Evolutionary conservation across 2,888 invertebrate genomes (phyloP).

Genomic region (Rotaria magnacalcarata): DNA sequence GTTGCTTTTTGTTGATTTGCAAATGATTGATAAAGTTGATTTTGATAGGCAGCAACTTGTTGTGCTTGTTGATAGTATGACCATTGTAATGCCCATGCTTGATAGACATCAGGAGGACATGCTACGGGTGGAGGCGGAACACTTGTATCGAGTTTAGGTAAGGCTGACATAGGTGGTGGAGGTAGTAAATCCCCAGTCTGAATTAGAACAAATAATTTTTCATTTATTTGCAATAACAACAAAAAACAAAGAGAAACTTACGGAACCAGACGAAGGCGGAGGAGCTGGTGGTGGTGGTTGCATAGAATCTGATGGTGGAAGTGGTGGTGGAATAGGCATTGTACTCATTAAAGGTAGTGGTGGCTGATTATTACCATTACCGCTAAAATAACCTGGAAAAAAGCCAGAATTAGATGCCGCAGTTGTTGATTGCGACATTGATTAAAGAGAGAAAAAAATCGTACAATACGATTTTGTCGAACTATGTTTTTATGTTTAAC

Average conservation of each 20-base stretch:
- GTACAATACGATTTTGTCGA: background rate
- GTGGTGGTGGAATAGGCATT: background rate
- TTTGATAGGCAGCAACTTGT: background rate
- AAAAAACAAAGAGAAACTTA: background rate
- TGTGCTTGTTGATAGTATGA: background rate
- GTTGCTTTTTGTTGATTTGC: background rate
- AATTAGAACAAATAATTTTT: background rate
- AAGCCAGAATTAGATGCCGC: background rate
- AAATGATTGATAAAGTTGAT: conserved; percentile 1
- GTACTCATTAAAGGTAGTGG: background rate
- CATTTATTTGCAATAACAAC: background rate
- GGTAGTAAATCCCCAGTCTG: background rate
- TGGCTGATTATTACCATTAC: background rate
- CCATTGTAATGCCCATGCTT: background rate
- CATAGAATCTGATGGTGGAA: background rate
- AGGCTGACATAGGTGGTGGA: background rate
- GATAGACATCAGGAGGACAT: background rate
- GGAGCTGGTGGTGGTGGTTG: background rate
- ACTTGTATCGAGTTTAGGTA: background rate
- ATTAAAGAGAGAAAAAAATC: background rate
- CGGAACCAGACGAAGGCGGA: background rate
- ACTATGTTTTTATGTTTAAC: background rate
- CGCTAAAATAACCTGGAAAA: background rate
- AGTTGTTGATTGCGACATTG: background rate
- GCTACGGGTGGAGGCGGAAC: background rate